Evolutionary conservation across 1,140 invertebrate species (phyloP), one percentile per base, ranked within the genome.

Genomic region (Pseudomyrmex gracilis): DNA sequence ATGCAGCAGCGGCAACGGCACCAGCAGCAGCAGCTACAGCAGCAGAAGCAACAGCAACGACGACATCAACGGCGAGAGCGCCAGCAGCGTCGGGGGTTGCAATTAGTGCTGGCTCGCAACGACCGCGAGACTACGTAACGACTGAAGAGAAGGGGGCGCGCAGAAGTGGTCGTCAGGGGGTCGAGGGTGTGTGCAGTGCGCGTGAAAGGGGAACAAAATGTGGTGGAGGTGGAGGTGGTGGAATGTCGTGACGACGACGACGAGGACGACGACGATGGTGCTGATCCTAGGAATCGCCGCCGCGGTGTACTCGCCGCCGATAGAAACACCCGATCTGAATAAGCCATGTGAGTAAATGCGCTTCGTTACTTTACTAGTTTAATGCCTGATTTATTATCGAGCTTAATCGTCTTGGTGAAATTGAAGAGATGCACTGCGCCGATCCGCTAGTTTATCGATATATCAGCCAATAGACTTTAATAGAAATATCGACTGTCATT

Each of bases 311-410:
- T 89, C 87, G 83, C 86, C 86, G 82, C 76, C 87, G 85, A 64
- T 87, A 73, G 88, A 92, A 85, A 87, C 92, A 87, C 88, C 91
- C 73, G 92, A 93, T 89, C 88, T 93, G 84, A 91, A 93, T 91
- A 90, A 92, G 90, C 93, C 92, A 47, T 90, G 93, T 93, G 87
- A 93, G 93, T 93, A 89, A 34, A 87, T 85, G 82, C 73, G 55
- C 63, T 43, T 55, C 78, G 43, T 85, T 85, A 83, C 66, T 66
- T 88, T 61, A 89, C 85, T 82, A 82, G 74, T 88, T 85, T 5
- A 34, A 73, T 71, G 47, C 43, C 22, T 49, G 61, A 78, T 63
- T 82, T 82, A 73, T 34, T 58, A 73, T 13, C 22, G 24, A n/a
- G 8, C 15, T 82, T 73, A 73, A 61, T 45, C 64, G 57, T 63